These are phyloP conservation scores for Brachypalpus laphriformis DNA, from an alignment of 2,888 invertebrate genomes.

Conservation along the genomic window DNA sequence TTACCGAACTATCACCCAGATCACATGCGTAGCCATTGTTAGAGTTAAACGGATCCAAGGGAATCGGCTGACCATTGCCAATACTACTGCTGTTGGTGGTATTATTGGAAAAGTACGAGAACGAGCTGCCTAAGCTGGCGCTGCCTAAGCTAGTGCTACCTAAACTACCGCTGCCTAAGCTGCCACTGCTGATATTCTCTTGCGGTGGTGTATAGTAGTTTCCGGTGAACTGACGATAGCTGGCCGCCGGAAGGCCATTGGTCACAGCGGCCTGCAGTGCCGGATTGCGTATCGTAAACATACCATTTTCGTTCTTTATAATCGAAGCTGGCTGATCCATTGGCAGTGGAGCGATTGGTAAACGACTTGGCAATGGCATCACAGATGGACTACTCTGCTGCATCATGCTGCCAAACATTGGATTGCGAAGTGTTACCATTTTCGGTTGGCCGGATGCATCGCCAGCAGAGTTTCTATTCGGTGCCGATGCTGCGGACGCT, in stretches of 20 bases:
- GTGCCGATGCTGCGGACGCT: slow-evolving; percentile 11
- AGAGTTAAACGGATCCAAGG: slow-evolving; percentile 72
- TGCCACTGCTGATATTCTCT: slow-evolving; percentile 78
- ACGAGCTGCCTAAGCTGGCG: slow-evolving; percentile 75
- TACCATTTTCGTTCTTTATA: slow-evolving; percentile 89
- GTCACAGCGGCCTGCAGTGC: slow-evolving; percentile 82
- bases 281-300: slow-evolving; percentile 93
- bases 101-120: slow-evolving; percentile 76
- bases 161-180: slow-evolving; percentile 9
- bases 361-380: slow-evolving; percentile 40
- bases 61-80: slow-evolving; percentile 75
- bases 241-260: slow-evolving; percentile 79
- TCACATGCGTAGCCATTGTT: slow-evolving; percentile 64
- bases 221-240: slow-evolving; percentile 80
- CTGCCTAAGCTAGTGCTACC: slow-evolving; percentile 19
- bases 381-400: slow-evolving; percentile 51
- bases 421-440: slow-evolving; percentile 91
- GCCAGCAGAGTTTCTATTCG: slow-evolving; percentile 2
- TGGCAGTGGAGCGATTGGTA: slow-evolving; percentile 77
- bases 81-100: slow-evolving; percentile 79
- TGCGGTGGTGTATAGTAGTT: slow-evolving; percentile 81
- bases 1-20: slow-evolving; percentile 39
- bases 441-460: slow-evolving; percentile 81
- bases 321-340: slow-evolving; percentile 86
- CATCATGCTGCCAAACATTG: slow-evolving; percentile 85